Conservation (phyloP, 2,797 vertebrate species). For the Leptatherina wallacei region DNA sequence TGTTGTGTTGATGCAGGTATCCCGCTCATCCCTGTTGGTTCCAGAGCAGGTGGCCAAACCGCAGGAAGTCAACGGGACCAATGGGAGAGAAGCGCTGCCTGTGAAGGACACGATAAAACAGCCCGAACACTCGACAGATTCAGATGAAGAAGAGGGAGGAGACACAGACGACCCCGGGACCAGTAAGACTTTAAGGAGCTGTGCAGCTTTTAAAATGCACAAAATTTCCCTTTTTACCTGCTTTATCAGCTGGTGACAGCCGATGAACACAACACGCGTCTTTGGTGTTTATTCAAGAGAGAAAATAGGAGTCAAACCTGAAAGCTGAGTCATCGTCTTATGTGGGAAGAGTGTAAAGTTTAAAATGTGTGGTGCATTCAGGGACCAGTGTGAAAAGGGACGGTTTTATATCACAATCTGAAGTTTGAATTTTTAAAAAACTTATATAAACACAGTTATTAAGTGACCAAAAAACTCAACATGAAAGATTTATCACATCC, state of each 20-base stretch:
- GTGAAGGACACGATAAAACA: slow-evolving; percentile 81
- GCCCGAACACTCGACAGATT: slow-evolving; percentile 89
- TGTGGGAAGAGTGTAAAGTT: neutral
- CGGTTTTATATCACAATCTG: no score
- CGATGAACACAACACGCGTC: neutral
- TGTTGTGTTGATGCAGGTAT: slow-evolving; percentile 82
- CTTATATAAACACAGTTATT: no score
- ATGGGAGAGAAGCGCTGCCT: slow-evolving; percentile 80
- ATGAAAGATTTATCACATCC: no score
- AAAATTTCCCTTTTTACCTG: neutral
- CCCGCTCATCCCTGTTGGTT: slow-evolving; percentile 92
- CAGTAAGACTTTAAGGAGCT: slow-evolving; percentile 35
- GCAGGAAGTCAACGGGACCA: slow-evolving; percentile 85
- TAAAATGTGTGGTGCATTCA: neutral
- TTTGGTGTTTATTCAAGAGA: neutral
- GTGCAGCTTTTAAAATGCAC: neutral
- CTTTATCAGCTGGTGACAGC: no score
- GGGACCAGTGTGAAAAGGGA: neutral
- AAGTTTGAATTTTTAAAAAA: no score
- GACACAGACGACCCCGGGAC: slow-evolving; percentile 82
- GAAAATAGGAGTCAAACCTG: no score
- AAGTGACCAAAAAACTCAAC: no score
- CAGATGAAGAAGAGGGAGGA: slow-evolving; percentile 83
- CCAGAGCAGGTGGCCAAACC: slow-evolving; percentile 85
- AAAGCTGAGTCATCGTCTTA: no score